phyloP scores from a whole-genome alignment of 2,113 vertebrate species.

The Trochalopteron elliotii region DNA sequence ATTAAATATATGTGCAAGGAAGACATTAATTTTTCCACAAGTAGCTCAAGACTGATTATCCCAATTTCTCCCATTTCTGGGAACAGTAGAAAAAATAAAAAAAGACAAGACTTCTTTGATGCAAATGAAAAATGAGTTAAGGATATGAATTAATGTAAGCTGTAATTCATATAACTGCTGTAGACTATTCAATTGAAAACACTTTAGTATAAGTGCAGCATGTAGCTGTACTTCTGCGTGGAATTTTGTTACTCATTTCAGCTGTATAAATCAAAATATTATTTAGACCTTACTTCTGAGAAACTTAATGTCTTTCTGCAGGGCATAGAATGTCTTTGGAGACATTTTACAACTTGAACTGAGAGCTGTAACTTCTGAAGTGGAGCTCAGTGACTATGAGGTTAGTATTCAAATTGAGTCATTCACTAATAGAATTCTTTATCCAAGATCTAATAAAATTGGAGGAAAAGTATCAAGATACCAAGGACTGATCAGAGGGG shows the following conservation, averaged over 20 bases:
- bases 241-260: background rate
- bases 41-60: background rate
- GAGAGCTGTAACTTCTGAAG: background rate
- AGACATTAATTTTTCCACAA: background rate
- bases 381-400: background rate
- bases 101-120: background rate
- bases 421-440: background rate
- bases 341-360: background rate
- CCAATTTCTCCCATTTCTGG: background rate
- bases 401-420: background rate
- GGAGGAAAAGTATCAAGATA: background rate
- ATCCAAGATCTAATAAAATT: background rate
- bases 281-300: background rate
- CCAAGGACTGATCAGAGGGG: rapidly evolving
- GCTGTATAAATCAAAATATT: background rate
- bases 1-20: background rate
- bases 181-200: background rate
- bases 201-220: background rate
- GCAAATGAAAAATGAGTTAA: background rate
- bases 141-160: background rate
- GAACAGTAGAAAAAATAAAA: background rate
- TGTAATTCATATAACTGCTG: background rate
- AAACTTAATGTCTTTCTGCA: background rate
- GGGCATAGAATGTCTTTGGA: background rate
- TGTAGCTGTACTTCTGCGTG: background rate